Conservation (phyloP, 2,797 vertebrate species). For the Oreochromis mossambicus region DNA sequence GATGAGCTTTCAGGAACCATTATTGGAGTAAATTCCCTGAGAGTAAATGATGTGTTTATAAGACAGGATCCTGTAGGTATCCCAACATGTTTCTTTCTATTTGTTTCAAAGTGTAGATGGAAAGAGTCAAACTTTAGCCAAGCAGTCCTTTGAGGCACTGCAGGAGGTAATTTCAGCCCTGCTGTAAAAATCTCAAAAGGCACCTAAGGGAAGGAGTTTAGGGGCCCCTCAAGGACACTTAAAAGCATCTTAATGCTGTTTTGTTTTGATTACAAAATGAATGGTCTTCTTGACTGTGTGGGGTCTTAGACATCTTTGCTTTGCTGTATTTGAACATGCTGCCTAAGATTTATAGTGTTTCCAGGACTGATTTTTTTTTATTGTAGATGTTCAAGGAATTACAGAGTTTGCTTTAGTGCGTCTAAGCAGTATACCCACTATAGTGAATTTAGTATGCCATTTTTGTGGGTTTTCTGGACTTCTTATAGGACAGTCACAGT, state of each 20-base stretch:
- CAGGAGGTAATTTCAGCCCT: neutral
- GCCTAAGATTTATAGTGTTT: neutral
- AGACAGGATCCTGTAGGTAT: neutral
- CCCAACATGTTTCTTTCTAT: neutral
- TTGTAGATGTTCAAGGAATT: neutral
- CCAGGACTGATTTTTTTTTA: neutral
- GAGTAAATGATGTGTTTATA: neutral
- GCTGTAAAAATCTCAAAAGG: neutral
- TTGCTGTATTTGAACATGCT: neutral
- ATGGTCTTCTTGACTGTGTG: neutral
- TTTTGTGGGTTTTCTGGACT: neutral
- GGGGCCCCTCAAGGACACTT: neutral
- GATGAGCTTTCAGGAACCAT: neutral
- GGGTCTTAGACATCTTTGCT: neutral
- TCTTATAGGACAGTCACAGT: neutral
- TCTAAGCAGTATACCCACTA: neutral
- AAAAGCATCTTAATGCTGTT: neutral
- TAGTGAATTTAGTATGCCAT: rapidly evolving
- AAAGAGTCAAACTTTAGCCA: neutral
- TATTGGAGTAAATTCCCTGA: neutral
- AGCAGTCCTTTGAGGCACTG: neutral
- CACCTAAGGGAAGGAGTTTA: neutral
- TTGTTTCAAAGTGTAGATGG: neutral
- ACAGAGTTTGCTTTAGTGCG: neutral
- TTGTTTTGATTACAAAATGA: neutral